Percentiles rank a stretch among this genome's conserved stretches.
phyloP scores from a whole-genome alignment of 2,888 invertebrate species.

The Pardosa pseudoannulata region DNA sequence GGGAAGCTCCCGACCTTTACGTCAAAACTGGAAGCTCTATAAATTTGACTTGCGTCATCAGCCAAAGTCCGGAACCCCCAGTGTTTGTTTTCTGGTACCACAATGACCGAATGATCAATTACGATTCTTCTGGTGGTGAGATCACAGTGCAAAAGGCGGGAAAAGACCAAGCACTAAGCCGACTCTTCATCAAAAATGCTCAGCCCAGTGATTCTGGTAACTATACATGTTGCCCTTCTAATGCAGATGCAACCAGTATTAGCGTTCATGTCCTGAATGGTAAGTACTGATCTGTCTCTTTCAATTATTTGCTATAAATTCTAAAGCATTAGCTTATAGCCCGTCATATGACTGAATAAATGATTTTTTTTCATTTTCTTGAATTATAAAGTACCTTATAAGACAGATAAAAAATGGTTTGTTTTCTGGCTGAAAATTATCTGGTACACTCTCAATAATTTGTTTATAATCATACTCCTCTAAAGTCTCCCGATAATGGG shows the following conservation, averaged over 20 bases:
- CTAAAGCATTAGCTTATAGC: no score
- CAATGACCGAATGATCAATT: slow-evolving; percentile 95
- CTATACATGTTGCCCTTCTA: slow-evolving; percentile 91
- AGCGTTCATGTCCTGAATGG: slow-evolving; percentile 86
- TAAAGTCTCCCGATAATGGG: no score
- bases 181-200: slow-evolving; percentile 89
- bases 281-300: slow-evolving; percentile 39
- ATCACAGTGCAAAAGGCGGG: slow-evolving; percentile 91
- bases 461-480: no score
- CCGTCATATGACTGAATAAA: no score
- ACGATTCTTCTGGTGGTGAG: slow-evolving; percentile 84
- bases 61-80: slow-evolving; percentile 93
- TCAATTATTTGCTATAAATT: no score
- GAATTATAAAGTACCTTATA: no score
- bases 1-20: slow-evolving; percentile 90
- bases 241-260: slow-evolving; percentile 88
- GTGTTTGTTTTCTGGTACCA: slow-evolving; percentile 97
- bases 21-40: slow-evolving; percentile 91
- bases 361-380: no score
- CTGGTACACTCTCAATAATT: no score
- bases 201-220: slow-evolving; percentile 90
- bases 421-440: no score
- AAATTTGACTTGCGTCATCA: slow-evolving; percentile 91
- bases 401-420: no score
- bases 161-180: slow-evolving; percentile 89